Conservation (phyloP, 2,888 invertebrate species). For the Cryptophagus acutangulus region DNA sequence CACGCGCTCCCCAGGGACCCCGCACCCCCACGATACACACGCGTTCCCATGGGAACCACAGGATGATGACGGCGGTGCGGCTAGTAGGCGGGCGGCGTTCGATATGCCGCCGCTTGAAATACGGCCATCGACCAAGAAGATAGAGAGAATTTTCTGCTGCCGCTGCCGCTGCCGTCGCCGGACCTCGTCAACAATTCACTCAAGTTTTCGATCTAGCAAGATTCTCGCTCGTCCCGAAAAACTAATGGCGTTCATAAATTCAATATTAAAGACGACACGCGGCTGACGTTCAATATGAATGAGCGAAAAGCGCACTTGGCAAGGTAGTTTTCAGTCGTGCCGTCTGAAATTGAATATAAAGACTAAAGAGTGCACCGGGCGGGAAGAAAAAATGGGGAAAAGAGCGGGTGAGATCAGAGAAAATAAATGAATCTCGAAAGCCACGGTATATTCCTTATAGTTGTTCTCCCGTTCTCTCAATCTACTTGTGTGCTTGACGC, state of each 20-base stretch:
- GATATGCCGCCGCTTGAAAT: slow-evolving; percentile 41
- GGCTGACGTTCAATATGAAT: slow-evolving; percentile 37
- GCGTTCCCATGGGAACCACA: slow-evolving; percentile 56
- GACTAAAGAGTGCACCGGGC: too few species aligned
- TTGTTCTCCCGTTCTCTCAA: slow-evolving; percentile 34
- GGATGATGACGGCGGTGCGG: slow-evolving; percentile 45
- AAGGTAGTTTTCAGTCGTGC: slow-evolving; percentile 33
- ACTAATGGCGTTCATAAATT: slow-evolving; percentile 43
- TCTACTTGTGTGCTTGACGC: slow-evolving; percentile 30
- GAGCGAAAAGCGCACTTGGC: slow-evolving; percentile 35
- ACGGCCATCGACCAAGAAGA: slow-evolving; percentile 43
- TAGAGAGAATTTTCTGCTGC: slow-evolving; percentile 13
- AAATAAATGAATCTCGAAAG: slow-evolving; percentile 39
- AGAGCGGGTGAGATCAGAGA: slow-evolving; percentile 37
- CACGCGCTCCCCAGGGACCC: slow-evolving; percentile 45
- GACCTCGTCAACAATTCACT: slow-evolving; percentile 12
- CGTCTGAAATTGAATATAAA: slow-evolving; percentile 35
- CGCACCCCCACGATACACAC: slow-evolving; percentile 43
- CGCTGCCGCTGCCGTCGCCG: slow-evolving; percentile 22
- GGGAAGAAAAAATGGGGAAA: too few species aligned
- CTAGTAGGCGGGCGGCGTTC: slow-evolving; percentile 41
- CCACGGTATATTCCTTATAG: slow-evolving; percentile 37
- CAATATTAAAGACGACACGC: slow-evolving; percentile 38
- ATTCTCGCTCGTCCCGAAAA: slow-evolving; percentile 22
- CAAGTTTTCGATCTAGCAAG: slow-evolving; percentile 12